phyloP scores from a whole-genome alignment of 2,888 invertebrate species.

The Neoascia interrupta region DNA sequence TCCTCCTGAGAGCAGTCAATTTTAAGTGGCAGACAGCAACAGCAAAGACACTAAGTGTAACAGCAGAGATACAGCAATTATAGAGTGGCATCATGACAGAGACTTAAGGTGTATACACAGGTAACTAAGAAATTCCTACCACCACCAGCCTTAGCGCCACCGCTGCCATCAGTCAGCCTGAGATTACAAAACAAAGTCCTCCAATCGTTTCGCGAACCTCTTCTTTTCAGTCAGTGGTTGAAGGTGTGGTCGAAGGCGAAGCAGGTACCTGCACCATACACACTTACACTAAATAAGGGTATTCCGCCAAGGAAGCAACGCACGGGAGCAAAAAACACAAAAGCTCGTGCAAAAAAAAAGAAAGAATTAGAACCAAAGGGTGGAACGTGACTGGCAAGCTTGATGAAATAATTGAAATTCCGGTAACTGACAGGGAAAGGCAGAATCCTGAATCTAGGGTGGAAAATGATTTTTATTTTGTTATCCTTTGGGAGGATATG shows the following conservation, averaged over 20 bases:
- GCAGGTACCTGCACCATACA: not conserved
- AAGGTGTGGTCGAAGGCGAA: no score
- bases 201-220: not conserved
- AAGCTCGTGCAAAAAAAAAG: slow-evolving; percentile 42
- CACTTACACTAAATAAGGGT: not conserved
- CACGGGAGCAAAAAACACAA: slow-evolving; percentile 1
- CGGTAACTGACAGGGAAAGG: slow-evolving; percentile 35
- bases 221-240: not conserved
- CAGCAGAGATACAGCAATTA: slow-evolving; percentile 23
- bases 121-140: slow-evolving; percentile 9
- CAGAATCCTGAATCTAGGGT: slow-evolving; percentile 21
- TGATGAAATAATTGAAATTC: slow-evolving; percentile 52
- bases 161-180: slow-evolving; percentile 6
- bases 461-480: slow-evolving; percentile 20
- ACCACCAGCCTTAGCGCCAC: no score
- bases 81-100: slow-evolving; percentile 25
- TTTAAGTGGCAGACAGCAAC: slow-evolving; percentile 14
- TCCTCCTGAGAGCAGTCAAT: slow-evolving; percentile 12
- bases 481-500: slow-evolving; percentile 17
- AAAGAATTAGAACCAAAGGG: slow-evolving; percentile 35
- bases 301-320: not conserved
- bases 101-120: slow-evolving; percentile 16
- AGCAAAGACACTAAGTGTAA: slow-evolving; percentile 5
- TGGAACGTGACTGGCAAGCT: slow-evolving; percentile 35
- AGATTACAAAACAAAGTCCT: slow-evolving; percentile 4